Evolutionary conservation across 1,140 invertebrate genomes (phyloP).

Genomic region (Dreissena polymorpha): DNA sequence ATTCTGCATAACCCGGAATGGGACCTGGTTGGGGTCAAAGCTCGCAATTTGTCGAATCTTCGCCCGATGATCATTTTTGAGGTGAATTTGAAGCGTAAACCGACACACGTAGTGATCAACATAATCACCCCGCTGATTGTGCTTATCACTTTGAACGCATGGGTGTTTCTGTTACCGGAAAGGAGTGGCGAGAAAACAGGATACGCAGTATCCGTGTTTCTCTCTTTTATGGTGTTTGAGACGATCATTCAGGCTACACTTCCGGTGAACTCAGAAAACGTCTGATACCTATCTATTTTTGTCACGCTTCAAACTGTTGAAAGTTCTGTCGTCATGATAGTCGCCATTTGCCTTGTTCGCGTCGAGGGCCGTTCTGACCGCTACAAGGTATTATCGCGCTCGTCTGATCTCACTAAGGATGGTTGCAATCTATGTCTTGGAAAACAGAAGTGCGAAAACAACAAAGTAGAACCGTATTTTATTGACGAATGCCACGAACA

Average conservation of each 20-base stretch:
- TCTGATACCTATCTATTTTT: background rate
- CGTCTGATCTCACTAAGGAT: background rate
- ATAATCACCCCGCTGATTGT: slow-evolving; percentile 5
- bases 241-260: slow-evolving; percentile 4
- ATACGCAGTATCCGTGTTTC: slow-evolving; percentile 14
- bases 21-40: background rate
- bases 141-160: background rate
- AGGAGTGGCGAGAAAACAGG: slow-evolving; percentile 14
- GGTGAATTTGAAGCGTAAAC: background rate
- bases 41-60: background rate
- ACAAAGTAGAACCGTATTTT: background rate
- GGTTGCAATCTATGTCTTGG: background rate
- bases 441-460: background rate
- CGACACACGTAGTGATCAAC: background rate
- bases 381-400: background rate
- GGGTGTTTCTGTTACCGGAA: slow-evolving; percentile 5
- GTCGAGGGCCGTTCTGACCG: background rate
- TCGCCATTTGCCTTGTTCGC: background rate
- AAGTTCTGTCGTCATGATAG: background rate
- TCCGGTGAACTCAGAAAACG: slow-evolving; percentile 5
- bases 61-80: background rate
- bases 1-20: background rate
- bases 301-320: background rate
- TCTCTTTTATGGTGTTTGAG: slow-evolving; percentile 10
- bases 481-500: background rate